phyloP scores from a whole-genome alignment of 1,140 invertebrate genomes.

The Ephestia elutella region DNA sequence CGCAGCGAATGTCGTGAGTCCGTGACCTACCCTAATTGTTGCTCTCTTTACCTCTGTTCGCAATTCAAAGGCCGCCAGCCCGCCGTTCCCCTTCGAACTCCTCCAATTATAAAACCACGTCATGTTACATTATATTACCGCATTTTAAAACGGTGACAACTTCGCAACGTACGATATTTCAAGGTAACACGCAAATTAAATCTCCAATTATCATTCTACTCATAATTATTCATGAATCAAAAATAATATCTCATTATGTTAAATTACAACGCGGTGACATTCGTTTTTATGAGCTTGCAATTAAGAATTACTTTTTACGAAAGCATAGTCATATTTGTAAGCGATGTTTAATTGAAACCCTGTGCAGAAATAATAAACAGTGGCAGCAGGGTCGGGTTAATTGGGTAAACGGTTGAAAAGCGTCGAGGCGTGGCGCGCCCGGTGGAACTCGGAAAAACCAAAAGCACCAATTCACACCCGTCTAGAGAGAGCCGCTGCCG shows the following conservation, averaged over 20 bases:
- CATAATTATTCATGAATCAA: not conserved
- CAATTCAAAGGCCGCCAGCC: not conserved
- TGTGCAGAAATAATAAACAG: not conserved
- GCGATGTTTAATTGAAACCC: not conserved
- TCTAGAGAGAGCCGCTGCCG: not conserved
- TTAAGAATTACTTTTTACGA: not conserved
- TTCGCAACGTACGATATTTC: not conserved
- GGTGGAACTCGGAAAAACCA: not conserved
- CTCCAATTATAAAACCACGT: not conserved
- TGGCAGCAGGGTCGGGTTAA: not conserved
- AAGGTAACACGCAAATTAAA: not conserved
- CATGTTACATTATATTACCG: not conserved
- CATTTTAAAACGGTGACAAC: not conserved
- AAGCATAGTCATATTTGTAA: not conserved
- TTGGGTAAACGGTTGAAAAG: conserved; percentile 1
- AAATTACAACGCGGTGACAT: not conserved
- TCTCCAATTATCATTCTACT: not conserved
- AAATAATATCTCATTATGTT: not conserved
- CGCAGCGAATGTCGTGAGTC: not conserved
- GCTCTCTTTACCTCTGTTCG: not conserved
- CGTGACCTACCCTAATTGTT: conserved; percentile 2
- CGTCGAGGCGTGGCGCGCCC: not conserved
- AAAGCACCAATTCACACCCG: not conserved
- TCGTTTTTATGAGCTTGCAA: not conserved
- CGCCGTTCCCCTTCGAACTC: not conserved